Percentiles rank a stretch among this genome's conserved stretches.
phyloP scores from a whole-genome alignment of 2,113 vertebrate genomes.

The Clarias magur region DNA sequence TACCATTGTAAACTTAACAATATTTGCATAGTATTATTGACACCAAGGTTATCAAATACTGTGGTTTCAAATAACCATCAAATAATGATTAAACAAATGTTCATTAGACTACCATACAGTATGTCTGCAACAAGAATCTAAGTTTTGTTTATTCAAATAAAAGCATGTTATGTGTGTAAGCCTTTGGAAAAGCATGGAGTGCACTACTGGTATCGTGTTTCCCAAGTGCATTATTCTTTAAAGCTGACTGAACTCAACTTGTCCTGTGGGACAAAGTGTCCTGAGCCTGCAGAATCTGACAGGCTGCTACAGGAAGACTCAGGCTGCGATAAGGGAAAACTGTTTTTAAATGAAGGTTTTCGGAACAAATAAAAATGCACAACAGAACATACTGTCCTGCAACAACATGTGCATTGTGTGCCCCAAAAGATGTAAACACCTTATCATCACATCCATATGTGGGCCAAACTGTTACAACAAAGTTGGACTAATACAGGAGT shows the following conservation, averaged over 20 bases:
- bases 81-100: not conserved
- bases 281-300: not conserved
- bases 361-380: not conserved
- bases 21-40: not conserved
- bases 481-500: not conserved
- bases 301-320: not conserved
- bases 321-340: not conserved
- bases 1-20: not conserved
- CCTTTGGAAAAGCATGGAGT: conserved; percentile 22
- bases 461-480: not conserved
- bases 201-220: not conserved
- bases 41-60: not conserved
- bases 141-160: not conserved
- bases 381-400: not conserved
- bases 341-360: not conserved
- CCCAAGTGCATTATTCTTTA: conserved; percentile 3
- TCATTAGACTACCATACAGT: not conserved
- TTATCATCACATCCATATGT: not conserved
- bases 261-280: conserved; percentile 33
- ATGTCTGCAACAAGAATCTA: conserved; percentile 7
- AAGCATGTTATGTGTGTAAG: not conserved
- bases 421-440: not conserved
- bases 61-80: too few relatives aligned
- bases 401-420: not conserved
- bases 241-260: conserved; percentile 3